Evolutionary conservation across 2,888 invertebrate species (phyloP).

Genomic region (Dascillus cervinus): DNA sequence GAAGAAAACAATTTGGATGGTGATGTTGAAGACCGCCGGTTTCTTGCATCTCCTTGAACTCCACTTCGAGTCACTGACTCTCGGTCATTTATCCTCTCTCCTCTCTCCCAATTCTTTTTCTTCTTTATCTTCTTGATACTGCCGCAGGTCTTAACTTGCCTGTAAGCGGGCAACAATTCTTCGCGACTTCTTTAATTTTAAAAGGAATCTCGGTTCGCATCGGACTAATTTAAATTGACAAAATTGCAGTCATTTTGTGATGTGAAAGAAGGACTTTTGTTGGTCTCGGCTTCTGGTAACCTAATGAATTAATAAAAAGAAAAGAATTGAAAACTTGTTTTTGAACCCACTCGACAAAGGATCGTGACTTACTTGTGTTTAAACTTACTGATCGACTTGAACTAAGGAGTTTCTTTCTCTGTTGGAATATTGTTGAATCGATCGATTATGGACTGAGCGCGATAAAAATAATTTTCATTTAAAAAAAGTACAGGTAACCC

Average conservation of each 20-base stretch:
- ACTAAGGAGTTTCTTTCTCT: too few relatives aligned
- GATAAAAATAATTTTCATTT: too few relatives aligned
- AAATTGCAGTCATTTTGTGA: too few relatives aligned
- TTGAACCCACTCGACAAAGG: slow-evolving; percentile 3
- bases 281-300: slow-evolving; percentile 1
- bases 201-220: too few relatives aligned
- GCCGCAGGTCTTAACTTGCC: background rate
- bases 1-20: too few relatives aligned
- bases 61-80: slow-evolving; percentile 11
- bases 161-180: too few relatives aligned
- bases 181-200: too few relatives aligned
- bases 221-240: too few relatives aligned
- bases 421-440: too few relatives aligned
- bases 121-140: background rate
- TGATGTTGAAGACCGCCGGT: slow-evolving; percentile 9
- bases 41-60: slow-evolving; percentile 16
- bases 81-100: slow-evolving; percentile 6
- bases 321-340: slow-evolving; percentile 1
- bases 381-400: slow-evolving; percentile 2
- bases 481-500: too few relatives aligned
- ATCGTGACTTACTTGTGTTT: slow-evolving; percentile 1
- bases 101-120: slow-evolving; percentile 2
- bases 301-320: slow-evolving; percentile 1
- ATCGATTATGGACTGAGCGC: too few relatives aligned
- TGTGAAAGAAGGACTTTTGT: too few relatives aligned